A percentile compares a stretch with the other conserved stretches of the same genome.
phyloP scores from a whole-genome alignment of 2,888 invertebrate species.

The Saturnia japonica region DNA sequence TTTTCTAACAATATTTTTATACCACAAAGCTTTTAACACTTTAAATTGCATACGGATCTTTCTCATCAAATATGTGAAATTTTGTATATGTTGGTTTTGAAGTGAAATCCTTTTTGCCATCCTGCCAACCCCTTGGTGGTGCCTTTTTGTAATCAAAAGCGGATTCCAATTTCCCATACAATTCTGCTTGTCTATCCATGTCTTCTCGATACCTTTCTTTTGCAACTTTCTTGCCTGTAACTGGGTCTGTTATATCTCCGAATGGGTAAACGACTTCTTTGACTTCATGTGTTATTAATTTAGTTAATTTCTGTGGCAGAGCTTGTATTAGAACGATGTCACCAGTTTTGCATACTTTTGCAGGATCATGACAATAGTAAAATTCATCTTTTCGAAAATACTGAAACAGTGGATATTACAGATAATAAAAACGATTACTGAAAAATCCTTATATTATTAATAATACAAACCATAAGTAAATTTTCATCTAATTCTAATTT shows the following conservation, averaged over 20 bases:
- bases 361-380: constrained; percentile 90
- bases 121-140: constrained; percentile 90
- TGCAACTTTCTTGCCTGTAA: constrained; percentile 90
- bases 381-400: constrained; percentile 89
- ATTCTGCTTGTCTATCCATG: constrained; percentile 84
- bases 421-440: constrained; percentile 1
- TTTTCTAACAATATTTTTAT: constrained; percentile 26
- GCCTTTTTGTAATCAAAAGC: constrained; percentile 90
- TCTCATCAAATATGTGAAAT: constrained; percentile 89
- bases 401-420: constrained; percentile 72
- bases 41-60: constrained; percentile 87
- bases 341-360: constrained; percentile 89
- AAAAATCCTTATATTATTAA: neutral
- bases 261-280: constrained; percentile 90
- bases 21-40: constrained; percentile 24
- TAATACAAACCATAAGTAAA: constrained; percentile 86
- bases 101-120: constrained; percentile 91
- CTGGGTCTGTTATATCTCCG: constrained; percentile 93
- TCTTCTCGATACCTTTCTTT: constrained; percentile 88
- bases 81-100: constrained; percentile 89
- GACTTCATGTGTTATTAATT: constrained; percentile 90
- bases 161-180: constrained; percentile 86
- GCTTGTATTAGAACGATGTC: constrained; percentile 91
- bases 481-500: constrained; percentile 88
- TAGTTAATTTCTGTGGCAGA: constrained; percentile 87